Percentiles rank a stretch among this genome's conserved stretches.
These are phyloP conservation scores for Pseudopodoces humilis DNA, from an alignment of 2,113 vertebrate species.

Conservation along the genomic window DNA sequence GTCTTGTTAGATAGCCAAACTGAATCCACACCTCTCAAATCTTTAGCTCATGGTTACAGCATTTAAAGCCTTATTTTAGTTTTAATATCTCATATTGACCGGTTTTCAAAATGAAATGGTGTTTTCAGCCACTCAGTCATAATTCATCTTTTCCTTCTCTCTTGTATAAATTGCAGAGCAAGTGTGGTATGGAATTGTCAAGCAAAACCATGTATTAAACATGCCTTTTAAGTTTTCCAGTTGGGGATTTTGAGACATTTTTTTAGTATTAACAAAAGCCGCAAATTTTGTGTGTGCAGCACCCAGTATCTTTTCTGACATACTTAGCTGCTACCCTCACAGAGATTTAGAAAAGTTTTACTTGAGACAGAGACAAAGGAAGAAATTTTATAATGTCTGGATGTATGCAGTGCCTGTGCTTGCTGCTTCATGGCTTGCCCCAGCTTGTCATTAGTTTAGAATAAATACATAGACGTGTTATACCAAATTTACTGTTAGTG, in stretches of 20 bases:
- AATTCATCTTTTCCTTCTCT: not conserved
- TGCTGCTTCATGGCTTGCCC: not conserved
- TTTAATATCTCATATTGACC: not conserved
- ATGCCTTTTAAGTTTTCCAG: not conserved
- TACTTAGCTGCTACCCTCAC: not conserved
- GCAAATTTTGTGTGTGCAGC: not conserved
- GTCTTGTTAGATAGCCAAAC: not conserved
- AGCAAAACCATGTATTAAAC: not conserved
- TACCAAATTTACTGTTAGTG: not conserved
- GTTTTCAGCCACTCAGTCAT: not conserved
- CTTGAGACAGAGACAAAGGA: not conserved
- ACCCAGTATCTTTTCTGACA: not conserved
- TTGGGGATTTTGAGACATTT: not conserved
- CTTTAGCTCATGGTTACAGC: not conserved
- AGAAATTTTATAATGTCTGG: not conserved
- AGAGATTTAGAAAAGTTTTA: not conserved
- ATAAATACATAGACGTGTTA: not conserved
- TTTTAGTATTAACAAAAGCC: not conserved
- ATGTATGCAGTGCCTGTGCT: not conserved
- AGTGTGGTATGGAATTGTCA: not conserved
- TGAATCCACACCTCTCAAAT: not conserved
- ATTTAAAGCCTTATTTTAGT: constrained; percentile 12
- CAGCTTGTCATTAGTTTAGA: not conserved
- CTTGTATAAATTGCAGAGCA: not conserved
- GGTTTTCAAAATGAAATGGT: constrained; percentile 6